phyloP scores from a whole-genome alignment of 2,797 vertebrate genomes.

The Ctenopoma kingsleyae region DNA sequence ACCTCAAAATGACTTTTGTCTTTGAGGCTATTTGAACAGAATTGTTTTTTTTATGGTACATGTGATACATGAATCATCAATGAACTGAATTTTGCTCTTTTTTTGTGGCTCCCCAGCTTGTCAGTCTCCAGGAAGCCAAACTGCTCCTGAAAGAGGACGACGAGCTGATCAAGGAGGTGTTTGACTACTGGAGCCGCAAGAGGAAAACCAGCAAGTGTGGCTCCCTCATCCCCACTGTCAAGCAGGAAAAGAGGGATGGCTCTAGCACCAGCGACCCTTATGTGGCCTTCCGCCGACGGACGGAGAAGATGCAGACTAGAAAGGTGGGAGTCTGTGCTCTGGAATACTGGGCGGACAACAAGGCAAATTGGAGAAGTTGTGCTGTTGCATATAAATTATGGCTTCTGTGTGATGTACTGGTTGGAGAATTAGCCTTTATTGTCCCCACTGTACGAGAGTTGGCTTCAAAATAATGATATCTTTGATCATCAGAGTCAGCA shows the following conservation, averaged over 20 bases:
- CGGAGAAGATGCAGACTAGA: slow-evolving; percentile 99
- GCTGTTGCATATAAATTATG: neutral
- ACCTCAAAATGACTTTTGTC: no score
- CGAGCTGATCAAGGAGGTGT: slow-evolving; percentile 97
- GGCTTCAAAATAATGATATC: no score
- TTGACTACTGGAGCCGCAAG: slow-evolving; percentile 98
- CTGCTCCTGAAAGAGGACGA: slow-evolving; percentile 98
- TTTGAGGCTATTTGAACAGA: no score
- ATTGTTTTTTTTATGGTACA: no score
- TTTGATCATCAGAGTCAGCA: no score
- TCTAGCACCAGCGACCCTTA: slow-evolving; percentile 98
- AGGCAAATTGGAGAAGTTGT: neutral
- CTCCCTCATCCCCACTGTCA: slow-evolving; percentile 92
- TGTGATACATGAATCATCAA: no score
- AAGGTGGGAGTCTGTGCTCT: slow-evolving; percentile 83
- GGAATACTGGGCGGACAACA: neutral
- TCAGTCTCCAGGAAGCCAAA: slow-evolving; percentile 97
- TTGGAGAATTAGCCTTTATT: neutral
- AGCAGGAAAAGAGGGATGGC: slow-evolving; percentile 97
- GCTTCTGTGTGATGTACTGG: neutral
- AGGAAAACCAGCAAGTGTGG: slow-evolving; percentile 92
- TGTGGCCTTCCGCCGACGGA: slow-evolving; percentile 97
- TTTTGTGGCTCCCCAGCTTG: slow-evolving; percentile 82
- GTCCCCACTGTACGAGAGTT: neutral
- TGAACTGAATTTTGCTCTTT: neutral